phyloP scores from a whole-genome alignment of 2,797 vertebrate genomes.

The Enteromius viviparus region DNA sequence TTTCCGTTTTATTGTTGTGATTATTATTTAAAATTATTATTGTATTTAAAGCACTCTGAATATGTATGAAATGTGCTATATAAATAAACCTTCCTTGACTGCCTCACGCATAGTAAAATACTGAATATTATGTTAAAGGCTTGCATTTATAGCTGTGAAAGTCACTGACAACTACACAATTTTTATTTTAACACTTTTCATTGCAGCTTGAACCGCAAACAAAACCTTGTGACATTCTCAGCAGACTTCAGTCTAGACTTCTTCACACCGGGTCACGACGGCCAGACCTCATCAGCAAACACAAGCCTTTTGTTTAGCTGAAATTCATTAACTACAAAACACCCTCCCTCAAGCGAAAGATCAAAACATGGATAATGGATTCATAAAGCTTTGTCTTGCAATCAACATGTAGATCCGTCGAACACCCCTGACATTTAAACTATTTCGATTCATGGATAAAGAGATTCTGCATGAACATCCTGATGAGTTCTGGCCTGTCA shows the following conservation, averaged over 20 bases:
- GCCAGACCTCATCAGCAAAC: slow-evolving; percentile 1
- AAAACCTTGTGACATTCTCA: neutral
- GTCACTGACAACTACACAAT: neutral
- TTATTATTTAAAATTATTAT: no score
- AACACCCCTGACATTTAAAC: slow-evolving; percentile 37
- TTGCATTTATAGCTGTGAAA: neutral
- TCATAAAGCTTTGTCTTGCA: slow-evolving; percentile 14
- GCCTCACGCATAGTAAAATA: neutral
- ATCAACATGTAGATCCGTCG: neutral
- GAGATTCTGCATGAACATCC: slow-evolving; percentile 3
- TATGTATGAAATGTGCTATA: no score
- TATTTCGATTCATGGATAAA: slow-evolving; percentile 9
- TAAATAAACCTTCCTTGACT: no score
- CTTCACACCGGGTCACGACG: neutral
- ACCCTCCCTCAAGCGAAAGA: neutral
- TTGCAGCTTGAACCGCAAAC: no score
- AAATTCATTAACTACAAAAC: neutral
- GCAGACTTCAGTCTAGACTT: neutral
- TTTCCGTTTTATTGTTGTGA: no score
- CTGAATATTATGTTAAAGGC: neutral
- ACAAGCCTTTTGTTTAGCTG: slow-evolving; percentile 1
- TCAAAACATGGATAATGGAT: slow-evolving; percentile 35
- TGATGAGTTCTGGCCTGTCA: neutral
- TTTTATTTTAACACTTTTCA: neutral
- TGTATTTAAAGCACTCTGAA: no score